These are phyloP conservation scores for Cataglyphis cursor DNA, from an alignment of 2,888 invertebrate species.

Conservation along the genomic window DNA sequence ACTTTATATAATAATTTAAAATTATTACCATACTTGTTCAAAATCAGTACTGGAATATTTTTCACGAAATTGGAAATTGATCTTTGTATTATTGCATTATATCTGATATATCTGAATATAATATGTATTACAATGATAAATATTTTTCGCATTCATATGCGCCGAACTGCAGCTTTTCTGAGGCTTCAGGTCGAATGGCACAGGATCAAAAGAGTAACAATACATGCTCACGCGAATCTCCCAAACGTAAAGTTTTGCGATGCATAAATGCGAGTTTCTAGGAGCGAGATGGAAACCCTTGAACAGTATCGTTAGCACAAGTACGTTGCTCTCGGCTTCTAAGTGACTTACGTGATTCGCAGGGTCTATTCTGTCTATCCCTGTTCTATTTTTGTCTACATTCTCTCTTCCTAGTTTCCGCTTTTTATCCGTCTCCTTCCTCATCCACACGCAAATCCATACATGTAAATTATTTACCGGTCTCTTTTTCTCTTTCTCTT, in stretches of 20 bases:
- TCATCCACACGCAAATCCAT: neutral
- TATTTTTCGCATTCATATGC: neutral
- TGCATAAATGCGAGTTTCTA: conserved; percentile 22
- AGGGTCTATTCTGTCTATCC: neutral
- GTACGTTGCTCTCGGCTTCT: conserved; percentile 57
- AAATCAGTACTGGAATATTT: neutral
- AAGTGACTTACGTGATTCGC: conserved; percentile 38
- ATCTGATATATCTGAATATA: neutral
- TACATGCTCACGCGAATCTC: neutral
- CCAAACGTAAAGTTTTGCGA: conserved; percentile 9
- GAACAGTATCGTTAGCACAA: conserved; percentile 59
- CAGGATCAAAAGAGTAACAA: neutral
- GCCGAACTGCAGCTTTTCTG: neutral
- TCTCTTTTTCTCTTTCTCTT: conserved; percentile 9
- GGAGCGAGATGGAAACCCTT: conserved; percentile 46
- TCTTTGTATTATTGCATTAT: neutral
- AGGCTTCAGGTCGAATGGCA: neutral
- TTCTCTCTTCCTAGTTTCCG: neutral
- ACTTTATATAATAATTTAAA: neutral
- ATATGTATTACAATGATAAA: neutral
- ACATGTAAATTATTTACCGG: conserved; percentile 1
- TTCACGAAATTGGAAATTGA: neutral
- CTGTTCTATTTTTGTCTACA: neutral
- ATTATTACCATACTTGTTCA: neutral
- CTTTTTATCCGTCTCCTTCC: neutral